Base-by-base conservation (phyloP, 2,888 invertebrate species). In the Amiota communis region DNA sequence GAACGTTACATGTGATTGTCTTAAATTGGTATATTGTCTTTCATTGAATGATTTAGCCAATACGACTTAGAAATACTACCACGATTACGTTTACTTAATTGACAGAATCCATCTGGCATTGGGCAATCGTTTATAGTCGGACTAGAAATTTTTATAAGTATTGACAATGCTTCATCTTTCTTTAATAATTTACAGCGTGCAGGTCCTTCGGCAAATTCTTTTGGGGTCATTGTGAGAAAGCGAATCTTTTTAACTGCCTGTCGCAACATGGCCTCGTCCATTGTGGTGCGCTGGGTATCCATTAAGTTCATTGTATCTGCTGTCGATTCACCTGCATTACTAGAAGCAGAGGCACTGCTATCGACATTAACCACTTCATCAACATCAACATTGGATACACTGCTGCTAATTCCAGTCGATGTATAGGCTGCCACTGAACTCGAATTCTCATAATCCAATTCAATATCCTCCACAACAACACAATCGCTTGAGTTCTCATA, bases 121-220 rank as follows among this genome's bases (percentile, higher is more conserved):
- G 93, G 91, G 74, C 92, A 92, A 69, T 93, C 93, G 11, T 92
- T 91, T n/a, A 92, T 90, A 68, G 91, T 92, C 23, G 93, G 92
- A 17, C 95, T 94, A 20, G 95, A 93, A 74, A 96, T 95, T 87
- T 96, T 95, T 93, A 96, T 95, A 1, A 96, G 91, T 73, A 96
- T 94, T 0, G 95, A 93, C 84, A 95, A 94, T 13, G 95, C 93
- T 87, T 96, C 96, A 1, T 94, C 92, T 88, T 95, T 93, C 0
- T 93, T 92, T 36, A 96, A 91, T 9, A 96, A 90, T n/a, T 91
- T 90, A 13, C 95, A 95, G 70, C 93, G 92, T 0, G 95, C 95
- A 0, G 96, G 95, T 0, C 95, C 95, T 82, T 95, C 94, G 0
- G 96, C 95, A 88, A 96, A 96, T 90, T 96, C 94, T 87, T 95